phyloP scores from a whole-genome alignment of 1,140 invertebrate species.

The Semibalanus balanoides region DNA sequence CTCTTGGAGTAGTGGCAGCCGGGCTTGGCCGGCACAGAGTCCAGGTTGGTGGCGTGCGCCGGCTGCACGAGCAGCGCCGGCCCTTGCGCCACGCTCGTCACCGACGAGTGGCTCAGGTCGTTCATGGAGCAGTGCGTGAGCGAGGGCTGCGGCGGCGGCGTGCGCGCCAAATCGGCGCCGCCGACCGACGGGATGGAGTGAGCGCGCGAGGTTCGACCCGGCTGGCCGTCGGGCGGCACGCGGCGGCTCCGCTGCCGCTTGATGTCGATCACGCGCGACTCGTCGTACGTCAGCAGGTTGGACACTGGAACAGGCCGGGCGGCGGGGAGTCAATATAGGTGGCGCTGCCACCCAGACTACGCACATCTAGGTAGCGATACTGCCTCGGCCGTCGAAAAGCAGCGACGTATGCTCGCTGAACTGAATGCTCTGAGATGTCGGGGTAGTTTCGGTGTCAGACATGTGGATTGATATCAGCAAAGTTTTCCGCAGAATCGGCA shows the following conservation, averaged over 20 bases:
- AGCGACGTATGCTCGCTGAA: too few relatives aligned
- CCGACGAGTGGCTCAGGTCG: not conserved
- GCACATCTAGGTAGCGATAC: too few relatives aligned
- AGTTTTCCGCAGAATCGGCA: too few relatives aligned
- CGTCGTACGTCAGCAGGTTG: not conserved
- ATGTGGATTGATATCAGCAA: too few relatives aligned
- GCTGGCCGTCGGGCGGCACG: too few relatives aligned
- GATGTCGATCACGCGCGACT: not conserved
- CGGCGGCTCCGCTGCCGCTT: not conserved
- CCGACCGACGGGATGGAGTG: not conserved
- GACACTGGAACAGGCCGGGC: not conserved
- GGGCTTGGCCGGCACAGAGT: not conserved
- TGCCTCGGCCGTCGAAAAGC: too few relatives aligned
- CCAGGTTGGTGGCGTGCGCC: not conserved
- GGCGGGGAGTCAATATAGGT: not conserved
- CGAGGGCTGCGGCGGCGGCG: too few relatives aligned
- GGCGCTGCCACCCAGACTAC: too few relatives aligned
- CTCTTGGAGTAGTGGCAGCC: not conserved
- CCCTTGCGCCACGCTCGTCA: too few relatives aligned
- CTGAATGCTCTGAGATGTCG: too few relatives aligned
- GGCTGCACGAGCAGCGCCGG: not conserved
- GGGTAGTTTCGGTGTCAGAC: too few relatives aligned
- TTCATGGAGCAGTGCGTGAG: not conserved
- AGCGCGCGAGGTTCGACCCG: not conserved
- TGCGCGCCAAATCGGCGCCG: not conserved